These are phyloP conservation scores for Lampropteryx suffumata DNA, from an alignment of 2,888 invertebrate genomes.

Conservation along the genomic window DNA sequence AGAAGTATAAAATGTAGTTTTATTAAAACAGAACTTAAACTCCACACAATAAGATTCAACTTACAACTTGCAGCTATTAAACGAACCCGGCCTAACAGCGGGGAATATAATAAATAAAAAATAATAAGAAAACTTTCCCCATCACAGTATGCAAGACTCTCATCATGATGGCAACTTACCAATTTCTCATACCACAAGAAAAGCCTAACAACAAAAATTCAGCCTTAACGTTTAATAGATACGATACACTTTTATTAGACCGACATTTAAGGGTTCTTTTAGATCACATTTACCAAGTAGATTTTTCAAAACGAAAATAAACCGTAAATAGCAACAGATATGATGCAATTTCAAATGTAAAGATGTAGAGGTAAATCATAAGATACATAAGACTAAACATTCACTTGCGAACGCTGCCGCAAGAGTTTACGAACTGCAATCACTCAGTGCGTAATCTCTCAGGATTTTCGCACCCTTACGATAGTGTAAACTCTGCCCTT, in stretches of 20 bases:
- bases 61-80: constrained; percentile 42
- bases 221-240: constrained; percentile 39
- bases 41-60: constrained; percentile 4
- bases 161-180: constrained; percentile 59
- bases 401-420: constrained; percentile 64
- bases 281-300: neutral
- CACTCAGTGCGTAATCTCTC: constrained; percentile 80
- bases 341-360: constrained; percentile 12
- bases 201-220: constrained; percentile 36
- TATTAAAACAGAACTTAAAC: neutral
- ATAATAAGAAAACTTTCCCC: constrained; percentile 81
- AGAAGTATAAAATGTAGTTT: too few species aligned
- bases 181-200: constrained; percentile 45
- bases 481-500: constrained; percentile 57
- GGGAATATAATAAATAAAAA: constrained; percentile 77
- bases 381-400: constrained; percentile 63
- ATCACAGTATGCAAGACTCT: constrained; percentile 62
- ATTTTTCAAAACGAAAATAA: constrained; percentile 33
- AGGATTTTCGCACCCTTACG: constrained; percentile 67
- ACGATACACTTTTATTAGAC: constrained; percentile 4
- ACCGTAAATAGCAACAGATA: constrained; percentile 36
- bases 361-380: constrained; percentile 60
- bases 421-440: constrained; percentile 76
- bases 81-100: constrained; percentile 54
- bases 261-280: neutral